Base-by-base conservation (phyloP, 2,113 vertebrate genomes). In the Apodemus sylvaticus region DNA sequence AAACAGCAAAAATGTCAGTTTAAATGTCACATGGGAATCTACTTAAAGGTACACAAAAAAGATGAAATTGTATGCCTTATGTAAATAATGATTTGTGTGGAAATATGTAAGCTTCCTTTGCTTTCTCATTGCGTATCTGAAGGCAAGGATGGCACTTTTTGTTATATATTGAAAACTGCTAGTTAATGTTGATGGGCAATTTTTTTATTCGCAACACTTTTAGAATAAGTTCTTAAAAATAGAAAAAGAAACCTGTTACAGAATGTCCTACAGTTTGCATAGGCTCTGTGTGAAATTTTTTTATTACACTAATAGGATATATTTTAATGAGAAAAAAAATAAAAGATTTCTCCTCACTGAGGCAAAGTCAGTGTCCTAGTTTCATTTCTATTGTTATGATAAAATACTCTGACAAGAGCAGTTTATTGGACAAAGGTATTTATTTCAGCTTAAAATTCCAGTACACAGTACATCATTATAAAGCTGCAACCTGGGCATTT, bases 1-100 rank as follows among this genome's bases (percentile, higher is more conserved):
- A 94, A 96, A 42, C 34, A 86, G 55, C 96, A 91, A 42, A 95
- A 90, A 95, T n/a, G 70, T 96, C 86, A 71, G 68, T 66, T 89
- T 45, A 89, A 97, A 94, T 91, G 55, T 89, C 88, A 93, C 19
- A 53, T 24, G 71, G 29, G 48, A 86, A 94, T 90, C 73, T 34
- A 68, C 48, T 94, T 89, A 96, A 86, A 11, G 51, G n/a, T n/a
- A 70, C 42, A 64, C 26, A 16, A 93, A 42, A 58, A 94, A 93
- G 87, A 94, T 89, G 22, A 64, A 62, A 13, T 53, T 93, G 3
- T 26, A 53, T 81, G 8, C 64, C n/a, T 89, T 73, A 91, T 91
- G 55, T 78, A 96, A 71, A 85, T 93, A 87, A 71, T 79, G 64
- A 94, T 73, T 78, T 78, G 90, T 78, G 91, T 86, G 16, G 20